These are phyloP conservation scores for Epinotia brunnichana DNA, from an alignment of 2,888 invertebrate genomes.

Conservation along the genomic window DNA sequence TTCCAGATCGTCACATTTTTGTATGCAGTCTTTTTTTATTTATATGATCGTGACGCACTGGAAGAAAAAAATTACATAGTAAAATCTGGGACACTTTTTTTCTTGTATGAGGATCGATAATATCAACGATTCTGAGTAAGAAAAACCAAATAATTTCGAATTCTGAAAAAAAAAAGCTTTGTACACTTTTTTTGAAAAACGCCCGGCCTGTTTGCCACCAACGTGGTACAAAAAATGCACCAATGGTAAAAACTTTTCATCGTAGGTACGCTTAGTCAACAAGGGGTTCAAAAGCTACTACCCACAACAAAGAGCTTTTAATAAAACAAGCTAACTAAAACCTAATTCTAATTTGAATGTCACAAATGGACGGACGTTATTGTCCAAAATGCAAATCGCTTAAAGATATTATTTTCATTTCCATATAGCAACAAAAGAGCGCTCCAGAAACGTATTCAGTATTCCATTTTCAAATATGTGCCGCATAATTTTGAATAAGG, in stretches of 20 bases:
- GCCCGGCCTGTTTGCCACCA: too few relatives aligned
- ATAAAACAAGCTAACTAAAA: conserved; percentile 43
- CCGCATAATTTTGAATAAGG: conserved; percentile 74
- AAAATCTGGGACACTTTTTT: too few relatives aligned
- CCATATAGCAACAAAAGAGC: conserved; percentile 59
- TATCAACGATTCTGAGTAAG: too few relatives aligned
- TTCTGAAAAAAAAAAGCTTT: too few relatives aligned
- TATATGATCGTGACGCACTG: too few relatives aligned
- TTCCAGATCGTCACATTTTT: too few relatives aligned
- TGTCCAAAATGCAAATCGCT: conserved; percentile 60
- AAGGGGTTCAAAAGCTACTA: conserved; percentile 18
- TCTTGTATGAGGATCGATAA: too few relatives aligned
- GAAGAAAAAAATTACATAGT: too few relatives aligned
- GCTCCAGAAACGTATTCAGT: conserved; percentile 59
- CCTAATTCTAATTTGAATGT: conserved; percentile 45
- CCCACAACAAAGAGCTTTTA: conserved; percentile 41
- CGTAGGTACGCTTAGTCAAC: not conserved
- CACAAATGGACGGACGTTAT: conserved; percentile 45
- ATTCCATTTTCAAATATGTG: conserved; percentile 66
- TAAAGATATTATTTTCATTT: conserved; percentile 60
- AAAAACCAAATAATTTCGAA: too few relatives aligned
- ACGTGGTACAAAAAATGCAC: not conserved
- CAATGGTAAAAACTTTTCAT: not conserved
- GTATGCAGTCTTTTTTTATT: too few relatives aligned
- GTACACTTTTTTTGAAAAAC: too few relatives aligned